Conservation (phyloP, 2,113 vertebrate genomes). For the Siniperca chuatsi region DNA sequence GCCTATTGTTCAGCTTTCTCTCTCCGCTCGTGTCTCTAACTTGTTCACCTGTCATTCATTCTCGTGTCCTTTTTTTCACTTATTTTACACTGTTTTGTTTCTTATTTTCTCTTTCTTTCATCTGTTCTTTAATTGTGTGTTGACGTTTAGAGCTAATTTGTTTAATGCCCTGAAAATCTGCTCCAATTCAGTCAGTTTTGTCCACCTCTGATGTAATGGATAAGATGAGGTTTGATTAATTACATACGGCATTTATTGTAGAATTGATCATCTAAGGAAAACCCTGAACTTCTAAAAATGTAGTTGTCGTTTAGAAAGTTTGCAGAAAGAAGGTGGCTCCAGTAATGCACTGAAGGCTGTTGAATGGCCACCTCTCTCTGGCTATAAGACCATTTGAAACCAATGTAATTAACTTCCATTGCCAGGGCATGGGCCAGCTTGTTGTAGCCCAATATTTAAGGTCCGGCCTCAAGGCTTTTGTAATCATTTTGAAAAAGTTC, state of each 20-base stretch:
- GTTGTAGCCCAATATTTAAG: slow-evolving; percentile 28
- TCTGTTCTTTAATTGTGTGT: not conserved
- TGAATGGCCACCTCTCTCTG: slow-evolving; percentile 2
- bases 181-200: not conserved
- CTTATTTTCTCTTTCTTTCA: slow-evolving; percentile 3
- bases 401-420: slow-evolving; percentile 14
- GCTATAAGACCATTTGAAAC: not conserved
- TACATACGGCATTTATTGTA: not conserved
- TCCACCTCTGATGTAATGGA: not conserved
- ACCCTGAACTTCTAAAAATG: not conserved
- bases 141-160: not conserved
- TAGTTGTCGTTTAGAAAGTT: not conserved
- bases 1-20: slow-evolving; percentile 57
- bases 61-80: not conserved
- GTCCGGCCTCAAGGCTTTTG: slow-evolving; percentile 28
- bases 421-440: not conserved
- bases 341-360: not conserved
- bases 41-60: slow-evolving; percentile 61
- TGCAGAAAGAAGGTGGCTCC: not conserved
- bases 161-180: not conserved
- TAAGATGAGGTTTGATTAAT: not conserved
- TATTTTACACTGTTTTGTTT: not conserved
- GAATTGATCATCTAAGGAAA: not conserved
- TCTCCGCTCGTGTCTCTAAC: slow-evolving; percentile 21
- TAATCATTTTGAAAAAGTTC: slow-evolving; percentile 46